Percentiles rank a stretch among this genome's conserved stretches.
phyloP scores from a whole-genome alignment of 2,797 vertebrate genomes.

The Scyliorhinus canicula region DNA sequence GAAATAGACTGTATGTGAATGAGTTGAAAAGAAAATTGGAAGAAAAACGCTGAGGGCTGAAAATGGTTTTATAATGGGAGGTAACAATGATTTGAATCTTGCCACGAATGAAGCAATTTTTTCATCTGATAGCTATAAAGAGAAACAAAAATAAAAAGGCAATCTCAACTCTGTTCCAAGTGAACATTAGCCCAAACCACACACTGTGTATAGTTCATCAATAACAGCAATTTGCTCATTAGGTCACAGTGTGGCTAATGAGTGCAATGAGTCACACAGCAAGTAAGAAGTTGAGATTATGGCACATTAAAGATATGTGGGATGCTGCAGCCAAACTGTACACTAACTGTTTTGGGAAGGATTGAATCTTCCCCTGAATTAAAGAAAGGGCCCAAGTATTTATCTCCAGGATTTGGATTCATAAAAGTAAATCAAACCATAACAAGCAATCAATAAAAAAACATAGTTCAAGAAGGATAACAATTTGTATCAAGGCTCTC shows the following conservation, averaged over 20 bases:
- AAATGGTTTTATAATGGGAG: neutral
- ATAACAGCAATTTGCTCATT: neutral
- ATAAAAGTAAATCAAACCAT: neutral
- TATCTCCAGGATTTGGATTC: neutral
- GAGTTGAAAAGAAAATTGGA: neutral
- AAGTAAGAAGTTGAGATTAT: neutral
- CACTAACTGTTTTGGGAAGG: neutral
- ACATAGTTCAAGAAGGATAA: neutral
- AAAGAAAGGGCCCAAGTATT: neutral
- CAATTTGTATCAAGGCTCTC: neutral
- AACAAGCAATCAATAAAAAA: neutral
- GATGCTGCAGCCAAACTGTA: neutral
- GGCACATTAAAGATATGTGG: neutral
- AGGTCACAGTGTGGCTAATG: neutral
- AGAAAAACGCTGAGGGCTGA: neutral
- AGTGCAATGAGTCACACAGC: neutral
- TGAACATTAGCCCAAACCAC: neutral
- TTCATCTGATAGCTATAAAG: neutral
- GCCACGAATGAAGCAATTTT: neutral
- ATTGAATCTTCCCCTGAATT: neutral
- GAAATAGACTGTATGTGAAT: neutral
- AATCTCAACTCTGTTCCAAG: neutral
- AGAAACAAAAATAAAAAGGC: neutral
- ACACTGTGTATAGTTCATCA: neutral
- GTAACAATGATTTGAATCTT: neutral